Evolutionary conservation across 2,888 invertebrate genomes (phyloP).

Genomic region (Apamea anceps): DNA sequence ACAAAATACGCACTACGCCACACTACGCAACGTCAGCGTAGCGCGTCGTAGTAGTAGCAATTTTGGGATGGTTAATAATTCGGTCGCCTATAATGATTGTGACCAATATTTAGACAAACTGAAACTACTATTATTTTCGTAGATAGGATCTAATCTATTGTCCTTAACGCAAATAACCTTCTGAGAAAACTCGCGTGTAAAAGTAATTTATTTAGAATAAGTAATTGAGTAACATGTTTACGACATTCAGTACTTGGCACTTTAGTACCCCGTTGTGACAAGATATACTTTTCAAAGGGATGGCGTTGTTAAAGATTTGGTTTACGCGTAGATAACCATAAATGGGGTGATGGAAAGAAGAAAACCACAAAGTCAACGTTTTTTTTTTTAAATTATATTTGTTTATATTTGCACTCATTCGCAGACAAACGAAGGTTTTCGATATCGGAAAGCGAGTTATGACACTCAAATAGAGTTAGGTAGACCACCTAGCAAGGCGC

Average conservation of each 20-base stretch:
- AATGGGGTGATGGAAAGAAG: not conserved
- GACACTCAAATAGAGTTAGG: not conserved
- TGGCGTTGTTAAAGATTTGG: not conserved
- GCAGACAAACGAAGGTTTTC: not conserved
- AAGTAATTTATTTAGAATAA: constrained; percentile 77
- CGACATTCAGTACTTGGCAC: constrained; percentile 37
- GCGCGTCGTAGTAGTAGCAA: not conserved
- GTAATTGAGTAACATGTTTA: constrained; percentile 71
- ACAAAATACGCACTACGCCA: not conserved
- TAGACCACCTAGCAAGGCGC: not conserved
- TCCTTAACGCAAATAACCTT: constrained; percentile 26
- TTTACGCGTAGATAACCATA: constrained; percentile 4
- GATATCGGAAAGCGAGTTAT: not conserved
- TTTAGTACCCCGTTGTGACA: constrained; percentile 31
- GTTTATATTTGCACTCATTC: no score
- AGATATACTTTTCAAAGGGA: constrained; percentile 29
- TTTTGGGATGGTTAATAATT: not conserved
- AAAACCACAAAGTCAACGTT: not conserved
- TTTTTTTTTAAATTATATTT: not conserved
- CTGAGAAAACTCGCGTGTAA: constrained; percentile 71
- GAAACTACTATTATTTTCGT: no score
- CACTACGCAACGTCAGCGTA: not conserved
- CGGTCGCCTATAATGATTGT: not conserved
- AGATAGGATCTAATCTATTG: not conserved
- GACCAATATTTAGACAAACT: not conserved